Conservation (phyloP, 2,888 invertebrate species). For the Steromphala cineraria region DNA sequence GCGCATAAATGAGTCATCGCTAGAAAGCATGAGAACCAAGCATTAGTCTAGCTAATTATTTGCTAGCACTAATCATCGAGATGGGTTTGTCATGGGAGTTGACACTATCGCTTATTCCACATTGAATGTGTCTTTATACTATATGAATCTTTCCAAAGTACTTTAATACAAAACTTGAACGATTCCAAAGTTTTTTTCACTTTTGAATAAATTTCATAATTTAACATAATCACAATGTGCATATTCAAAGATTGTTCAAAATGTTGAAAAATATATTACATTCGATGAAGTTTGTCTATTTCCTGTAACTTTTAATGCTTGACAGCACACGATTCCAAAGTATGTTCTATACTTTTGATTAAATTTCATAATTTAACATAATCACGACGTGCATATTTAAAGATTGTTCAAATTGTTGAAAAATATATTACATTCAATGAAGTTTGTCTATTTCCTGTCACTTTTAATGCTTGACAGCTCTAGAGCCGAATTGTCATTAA, state of each 20-base stretch:
- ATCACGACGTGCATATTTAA: not conserved
- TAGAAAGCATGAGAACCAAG: not conserved
- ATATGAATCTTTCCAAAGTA: too few relatives aligned
- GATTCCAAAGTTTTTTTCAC: too few relatives aligned
- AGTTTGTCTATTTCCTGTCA: not conserved
- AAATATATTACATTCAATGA: not conserved
- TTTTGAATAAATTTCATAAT: too few relatives aligned
- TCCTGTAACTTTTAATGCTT: too few relatives aligned
- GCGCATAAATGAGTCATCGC: conserved; percentile 9
- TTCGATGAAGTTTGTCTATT: not conserved
- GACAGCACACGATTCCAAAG: too few relatives aligned
- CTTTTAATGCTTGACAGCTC: not conserved
- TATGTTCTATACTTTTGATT: too few relatives aligned
- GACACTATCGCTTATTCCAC: too few relatives aligned
- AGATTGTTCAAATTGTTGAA: not conserved
- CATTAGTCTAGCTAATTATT: conserved; percentile 15
- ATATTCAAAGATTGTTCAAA: not conserved
- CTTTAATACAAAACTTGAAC: too few relatives aligned
- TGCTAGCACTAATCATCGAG: not conserved
- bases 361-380: too few relatives aligned
- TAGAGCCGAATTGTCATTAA: not conserved
- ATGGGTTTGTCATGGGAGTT: not conserved
- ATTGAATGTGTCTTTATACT: too few relatives aligned
- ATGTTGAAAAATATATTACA: not conserved
- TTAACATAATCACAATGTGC: too few relatives aligned